A percentile compares a stretch with the other conserved stretches of the same genome.
Evolutionary conservation across 2,888 invertebrate species (phyloP).

Genomic region (Thelaira solivaga): DNA sequence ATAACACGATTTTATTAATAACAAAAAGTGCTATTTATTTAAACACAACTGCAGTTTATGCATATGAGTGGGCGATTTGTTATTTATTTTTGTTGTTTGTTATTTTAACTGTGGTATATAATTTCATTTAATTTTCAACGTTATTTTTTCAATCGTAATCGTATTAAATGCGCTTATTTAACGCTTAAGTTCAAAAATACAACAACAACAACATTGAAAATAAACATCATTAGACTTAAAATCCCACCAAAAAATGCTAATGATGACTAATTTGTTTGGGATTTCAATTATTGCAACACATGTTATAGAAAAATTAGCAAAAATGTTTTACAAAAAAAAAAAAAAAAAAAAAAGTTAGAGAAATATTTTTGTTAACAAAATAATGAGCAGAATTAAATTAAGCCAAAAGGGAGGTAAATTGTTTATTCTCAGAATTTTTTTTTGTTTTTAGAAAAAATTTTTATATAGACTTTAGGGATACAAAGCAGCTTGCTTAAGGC

Average conservation of each 20-base stretch:
- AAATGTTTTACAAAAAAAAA: constrained; percentile 26
- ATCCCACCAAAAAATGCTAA: constrained; percentile 69
- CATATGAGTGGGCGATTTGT: constrained; percentile 51
- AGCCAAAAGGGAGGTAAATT: too few species aligned
- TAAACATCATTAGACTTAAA: constrained; percentile 52
- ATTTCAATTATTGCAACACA: constrained; percentile 47
- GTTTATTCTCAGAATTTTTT: too few species aligned
- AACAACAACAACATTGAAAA: constrained; percentile 19
- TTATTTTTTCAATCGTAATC: constrained; percentile 67
- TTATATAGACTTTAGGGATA: too few species aligned
- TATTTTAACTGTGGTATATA: constrained; percentile 70
- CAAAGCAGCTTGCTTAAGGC: too few species aligned
- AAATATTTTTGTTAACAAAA: constrained; percentile 10
- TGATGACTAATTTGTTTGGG: constrained; percentile 75
- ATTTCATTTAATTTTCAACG: constrained; percentile 62
- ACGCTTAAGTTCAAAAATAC: constrained; percentile 69
- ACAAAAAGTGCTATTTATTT: background rate
- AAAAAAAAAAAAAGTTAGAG: constrained; percentile 16
- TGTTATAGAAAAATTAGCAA: constrained; percentile 58
- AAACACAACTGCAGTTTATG: background rate
- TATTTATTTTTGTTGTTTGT: constrained; percentile 62
- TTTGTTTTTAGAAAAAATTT: too few species aligned
- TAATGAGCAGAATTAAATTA: background rate
- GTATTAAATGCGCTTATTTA: constrained; percentile 75
- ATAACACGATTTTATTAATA: too few species aligned